phyloP scores from a whole-genome alignment of 2,113 vertebrate genomes.

The Boulengeromyrus knoepffleri region DNA sequence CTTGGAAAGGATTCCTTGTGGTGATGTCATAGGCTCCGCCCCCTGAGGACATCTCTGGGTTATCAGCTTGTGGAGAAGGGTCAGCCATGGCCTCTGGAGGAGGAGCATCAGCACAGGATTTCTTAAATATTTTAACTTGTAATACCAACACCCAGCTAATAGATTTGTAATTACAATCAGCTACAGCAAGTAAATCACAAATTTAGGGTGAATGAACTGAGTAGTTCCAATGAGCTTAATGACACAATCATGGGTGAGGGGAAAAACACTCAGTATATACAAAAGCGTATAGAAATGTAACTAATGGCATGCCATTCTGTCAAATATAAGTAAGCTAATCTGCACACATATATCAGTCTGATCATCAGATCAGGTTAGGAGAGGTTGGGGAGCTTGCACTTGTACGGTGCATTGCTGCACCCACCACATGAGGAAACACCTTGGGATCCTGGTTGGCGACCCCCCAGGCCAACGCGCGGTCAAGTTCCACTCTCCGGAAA shows the following conservation, averaged over 20 bases:
- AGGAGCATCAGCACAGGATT: not conserved
- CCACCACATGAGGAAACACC: too few relatives aligned
- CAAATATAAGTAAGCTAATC: not conserved
- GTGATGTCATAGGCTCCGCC: slow-evolving; percentile 63
- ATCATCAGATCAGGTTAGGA: not conserved
- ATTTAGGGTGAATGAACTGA: not conserved
- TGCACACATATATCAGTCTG: not conserved
- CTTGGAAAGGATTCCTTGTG: slow-evolving; percentile 48
- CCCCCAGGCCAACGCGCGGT: too few relatives aligned
- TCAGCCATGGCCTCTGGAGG: slow-evolving; percentile 49
- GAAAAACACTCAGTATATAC: not conserved
- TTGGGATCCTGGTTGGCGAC: too few relatives aligned
- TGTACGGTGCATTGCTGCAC: too few relatives aligned
- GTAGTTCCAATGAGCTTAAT: not conserved
- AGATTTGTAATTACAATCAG: not conserved
- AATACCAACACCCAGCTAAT: not conserved
- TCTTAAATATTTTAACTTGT: not conserved
- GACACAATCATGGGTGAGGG: not conserved
- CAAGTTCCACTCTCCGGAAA: too few relatives aligned
- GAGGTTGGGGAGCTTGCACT: too few relatives aligned
- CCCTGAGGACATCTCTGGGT: slow-evolving; percentile 76
- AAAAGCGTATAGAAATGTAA: not conserved
- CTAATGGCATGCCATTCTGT: not conserved
- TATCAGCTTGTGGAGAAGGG: slow-evolving; percentile 68
- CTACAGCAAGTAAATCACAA: not conserved